Evolutionary conservation across 2,797 vertebrate species (phyloP), one percentile per base, ranked within the genome.

Genomic region (Cyclura pinguis): DNA sequence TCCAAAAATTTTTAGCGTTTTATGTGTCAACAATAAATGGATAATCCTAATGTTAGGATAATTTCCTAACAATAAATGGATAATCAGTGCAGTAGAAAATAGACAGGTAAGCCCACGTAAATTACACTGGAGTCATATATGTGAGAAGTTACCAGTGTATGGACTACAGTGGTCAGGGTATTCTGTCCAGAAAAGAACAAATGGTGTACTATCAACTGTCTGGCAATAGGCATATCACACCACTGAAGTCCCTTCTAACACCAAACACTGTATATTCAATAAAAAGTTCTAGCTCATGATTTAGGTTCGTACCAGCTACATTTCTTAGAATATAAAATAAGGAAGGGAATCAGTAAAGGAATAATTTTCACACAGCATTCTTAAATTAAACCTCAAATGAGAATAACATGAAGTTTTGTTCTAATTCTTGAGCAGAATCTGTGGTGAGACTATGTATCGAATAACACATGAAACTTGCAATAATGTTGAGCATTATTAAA

Each of bases 391-490:
- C 84, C 10, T 9, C 74, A 93, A 86, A 78, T 84, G 67, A 14
- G 42, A 18, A 18, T 42, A 85, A 84, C 90, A 67, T 67, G 57
- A 55, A 89, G 85, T 87, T 80, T 3, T 85, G 29, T 67, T 57
- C 77, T 85, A 47, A 69, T 86, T 90, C 16, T n/a, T 52, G 1
- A 47, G 32, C 83, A 80, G 92, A 74, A 86, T 3, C 59, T 18
- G 35, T 32, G 62, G 52, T 62, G 76, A 85, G 62, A 85, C 32
- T 62, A 80, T 0, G 69, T 80, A 16, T 38, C 62, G 90, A 77
- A 80, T 88, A 86, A 35, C 84, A 81, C 76, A 67, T 83, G 47
- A 76, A 84, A 86, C 18, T 42, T 82, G 38, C 87, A 85, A 73
- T 84, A 84, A 86, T 8, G 16, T 0, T 91, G 59, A 82, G 2